Base-by-base conservation (phyloP, 2,797 vertebrate genomes). In the Myotis planiceps region DNA sequence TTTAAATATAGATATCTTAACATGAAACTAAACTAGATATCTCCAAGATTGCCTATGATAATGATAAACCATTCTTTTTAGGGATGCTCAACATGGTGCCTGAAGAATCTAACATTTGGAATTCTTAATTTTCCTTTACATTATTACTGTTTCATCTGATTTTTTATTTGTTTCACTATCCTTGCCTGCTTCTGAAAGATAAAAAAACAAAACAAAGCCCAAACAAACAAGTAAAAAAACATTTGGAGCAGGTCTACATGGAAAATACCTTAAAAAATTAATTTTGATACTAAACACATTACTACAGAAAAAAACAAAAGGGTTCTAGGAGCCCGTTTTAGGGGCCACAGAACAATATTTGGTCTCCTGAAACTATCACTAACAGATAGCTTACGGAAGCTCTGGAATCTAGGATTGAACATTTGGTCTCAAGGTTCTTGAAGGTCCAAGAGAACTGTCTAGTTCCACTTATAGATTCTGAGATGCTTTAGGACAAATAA, bases 401-500 rank as follows among this genome's bases (percentile, higher is more conserved):
- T 42, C 80, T 84, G 45, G 87, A 76, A 88, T 27, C 32, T 63
- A 85, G 25, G 71, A 92, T 29, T 58, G 2, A 84, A 84, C 8
- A 91, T 16, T 75, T 84, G 42, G 27, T 19, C 45, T 68, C 2
- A 89, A 91, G 58, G 29, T 87, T 91, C 37, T 69, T 72, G 15
- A 75, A 87, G 10, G 60, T 60, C 45, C 42, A 34, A 81, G 37
- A 55, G 21, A 81, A 6, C 60, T 75, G 49, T 25, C 32, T 85
- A 81, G 74, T 65, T 94, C 8, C 19, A 91, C 47, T 51, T 63
- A 29, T 0, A 93, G 21, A 87, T 83, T 92, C n/a, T 60, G 8
- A 95, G 90, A 90, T 81, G 47, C 23, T 66, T 92, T 85, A 96
- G 49, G 53, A 81, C 21, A 97, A 88, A 85, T 60, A 92, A 95